Evolutionary conservation across 2,113 vertebrate species (phyloP), one percentile per base, ranked within the genome.

Genomic region (Sylvia atricapilla): DNA sequence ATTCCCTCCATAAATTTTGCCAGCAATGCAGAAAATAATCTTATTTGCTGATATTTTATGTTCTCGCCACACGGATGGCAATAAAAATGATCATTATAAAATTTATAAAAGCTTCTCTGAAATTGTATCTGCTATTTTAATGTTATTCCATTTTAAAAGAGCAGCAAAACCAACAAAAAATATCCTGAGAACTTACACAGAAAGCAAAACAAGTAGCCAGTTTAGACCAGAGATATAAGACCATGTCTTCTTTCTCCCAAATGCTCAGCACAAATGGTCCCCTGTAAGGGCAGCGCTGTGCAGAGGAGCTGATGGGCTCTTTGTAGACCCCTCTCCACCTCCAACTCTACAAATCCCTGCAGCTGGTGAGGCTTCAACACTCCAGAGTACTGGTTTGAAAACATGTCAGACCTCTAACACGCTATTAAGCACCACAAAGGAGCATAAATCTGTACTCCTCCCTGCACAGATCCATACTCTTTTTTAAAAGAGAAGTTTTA

Each of bases 201-300:
- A 39, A 77, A 87, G 64, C 41, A 88, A 52, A 49, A 39, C 25
- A 67, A 91, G 52, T 2, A 70, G 47, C 15, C 31, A 33, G 13
- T 18, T 89, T 35, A 27, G 47, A 53, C 2, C 7, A 58, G 18
- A 52, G 43, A 31, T 24, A 7, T 11, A 37, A 70, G 31, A 41
- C n/a, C 3, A 1, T 58, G 50, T 31, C 30, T 52, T 86, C 53
- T 73, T 89, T 41, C n/a, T 73, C 63, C 28, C 44, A 33, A 55
- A 56, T 4, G 35, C 33, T 89, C 76, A 52, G 72, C 27, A 44
- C 44, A 64, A 60, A 52, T 6, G 59, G 58, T 15, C 58, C 18
- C 35, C 35, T 60, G 5, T 7, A 39, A 64, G 59, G 2, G 19
- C 72, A 55, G 75, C 0, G 0, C 31, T 67, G 55, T 13, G 28